Evolutionary conservation across 1,140 invertebrate genomes (phyloP).

Genomic region (Sminthurinus signatus): DNA sequence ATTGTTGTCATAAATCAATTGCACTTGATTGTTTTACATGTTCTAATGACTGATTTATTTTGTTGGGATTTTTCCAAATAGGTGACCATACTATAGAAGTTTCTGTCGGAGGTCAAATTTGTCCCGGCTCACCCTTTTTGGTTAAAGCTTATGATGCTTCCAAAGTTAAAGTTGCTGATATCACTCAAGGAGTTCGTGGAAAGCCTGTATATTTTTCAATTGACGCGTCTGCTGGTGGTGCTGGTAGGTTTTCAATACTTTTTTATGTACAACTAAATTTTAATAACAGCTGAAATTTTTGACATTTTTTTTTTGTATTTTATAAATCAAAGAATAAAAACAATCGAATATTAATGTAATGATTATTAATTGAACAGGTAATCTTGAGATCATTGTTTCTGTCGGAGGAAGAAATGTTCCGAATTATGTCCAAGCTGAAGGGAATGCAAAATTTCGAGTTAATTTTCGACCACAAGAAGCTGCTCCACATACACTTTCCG

Average conservation of each 20-base stretch:
- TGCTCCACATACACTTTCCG: constrained; percentile 76
- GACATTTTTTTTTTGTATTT: too few species aligned
- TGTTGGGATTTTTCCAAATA: constrained; percentile 42
- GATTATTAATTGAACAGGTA: too few species aligned
- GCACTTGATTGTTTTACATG: too few species aligned
- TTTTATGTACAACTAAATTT: too few species aligned
- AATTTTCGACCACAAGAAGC: constrained; percentile 95
- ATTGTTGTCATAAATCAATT: too few species aligned
- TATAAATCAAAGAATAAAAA: too few species aligned
- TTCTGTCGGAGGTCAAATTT: constrained; percentile 67
- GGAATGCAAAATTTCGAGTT: constrained; percentile 89
- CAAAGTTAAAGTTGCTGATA: constrained; percentile 83
- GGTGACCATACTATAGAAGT: constrained; percentile 89
- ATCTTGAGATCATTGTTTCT: constrained; percentile 95
- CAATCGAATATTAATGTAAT: too few species aligned
- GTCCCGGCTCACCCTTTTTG: constrained; percentile 89
- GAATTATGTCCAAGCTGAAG: constrained; percentile 96
- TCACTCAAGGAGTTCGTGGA: constrained; percentile 77
- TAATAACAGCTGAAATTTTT: too few species aligned
- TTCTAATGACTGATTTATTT: too few species aligned
- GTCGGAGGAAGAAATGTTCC: constrained; percentile 97
- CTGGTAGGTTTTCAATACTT: too few species aligned
- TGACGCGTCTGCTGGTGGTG: constrained; percentile 73
- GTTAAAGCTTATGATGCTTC: constrained; percentile 92
- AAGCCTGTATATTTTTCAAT: constrained; percentile 86